A percentile compares a stretch with the other conserved stretches of the same genome.
These are phyloP conservation scores for Pollenia angustigena DNA, from an alignment of 2,888 invertebrate species.

Conservation along the genomic window DNA sequence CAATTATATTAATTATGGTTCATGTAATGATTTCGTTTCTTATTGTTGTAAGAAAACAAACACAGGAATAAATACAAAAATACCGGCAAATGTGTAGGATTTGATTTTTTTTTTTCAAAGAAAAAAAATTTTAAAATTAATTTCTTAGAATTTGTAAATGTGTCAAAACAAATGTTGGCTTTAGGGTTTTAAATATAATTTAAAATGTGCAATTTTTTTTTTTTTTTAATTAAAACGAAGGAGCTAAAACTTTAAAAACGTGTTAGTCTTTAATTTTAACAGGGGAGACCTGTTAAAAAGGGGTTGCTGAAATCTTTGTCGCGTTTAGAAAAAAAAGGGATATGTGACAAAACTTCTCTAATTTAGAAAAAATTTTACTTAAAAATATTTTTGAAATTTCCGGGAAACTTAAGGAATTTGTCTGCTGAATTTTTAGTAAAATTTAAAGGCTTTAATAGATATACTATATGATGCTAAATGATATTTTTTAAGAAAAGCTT, in stretches of 20 bases:
- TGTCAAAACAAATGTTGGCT: conserved; percentile 45
- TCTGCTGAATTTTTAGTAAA: no score
- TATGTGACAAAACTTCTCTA: no score
- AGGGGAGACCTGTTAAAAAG: no score
- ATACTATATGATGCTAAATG: no score
- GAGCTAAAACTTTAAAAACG: background rate
- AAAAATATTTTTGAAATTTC: no score
- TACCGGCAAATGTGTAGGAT: conserved; percentile 62
- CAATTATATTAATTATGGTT: conserved; percentile 83
- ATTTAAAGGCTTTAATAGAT: no score
- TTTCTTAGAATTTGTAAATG: conserved; percentile 62
- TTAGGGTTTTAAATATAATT: conserved; percentile 18
- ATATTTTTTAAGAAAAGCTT: no score
- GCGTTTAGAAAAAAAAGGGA: no score
- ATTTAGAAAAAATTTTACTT: no score
- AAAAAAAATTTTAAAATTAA: conserved; percentile 54
- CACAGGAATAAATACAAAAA: conserved; percentile 46
- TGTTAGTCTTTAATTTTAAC: no score
- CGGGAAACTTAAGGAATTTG: no score
- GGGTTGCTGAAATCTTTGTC: no score
- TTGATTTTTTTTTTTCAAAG: conserved; percentile 25
- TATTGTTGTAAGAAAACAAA: conserved; percentile 33
- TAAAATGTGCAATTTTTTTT: background rate
- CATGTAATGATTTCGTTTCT: conserved; percentile 70
- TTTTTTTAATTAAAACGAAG: background rate